These are phyloP conservation scores for Mesorhabditis sp. DNA, from an alignment of 2,888 invertebrate species.

Conservation along the genomic window DNA sequence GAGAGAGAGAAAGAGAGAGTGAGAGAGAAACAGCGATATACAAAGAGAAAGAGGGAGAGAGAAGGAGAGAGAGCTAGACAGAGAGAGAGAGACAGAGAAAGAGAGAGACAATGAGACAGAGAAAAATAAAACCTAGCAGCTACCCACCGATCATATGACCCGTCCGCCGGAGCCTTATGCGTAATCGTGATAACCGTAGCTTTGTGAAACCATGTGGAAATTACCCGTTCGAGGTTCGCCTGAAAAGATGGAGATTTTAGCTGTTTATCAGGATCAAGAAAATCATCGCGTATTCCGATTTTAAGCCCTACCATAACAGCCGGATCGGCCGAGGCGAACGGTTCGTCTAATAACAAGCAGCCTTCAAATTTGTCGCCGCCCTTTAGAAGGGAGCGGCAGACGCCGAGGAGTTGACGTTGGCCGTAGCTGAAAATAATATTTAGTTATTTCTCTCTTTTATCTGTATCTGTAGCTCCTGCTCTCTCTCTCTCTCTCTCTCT, in stretches of 20 bases:
- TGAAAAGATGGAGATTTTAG: neutral
- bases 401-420: neutral
- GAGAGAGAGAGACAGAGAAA: no score
- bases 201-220: neutral
- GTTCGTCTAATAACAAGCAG: neutral
- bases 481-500: neutral
- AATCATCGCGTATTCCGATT: no score
- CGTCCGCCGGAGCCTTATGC: neutral
- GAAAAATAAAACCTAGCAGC: no score
- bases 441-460: no score
- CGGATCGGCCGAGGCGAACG: slow-evolving; percentile 5
- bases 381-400: neutral
- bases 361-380: neutral
- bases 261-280: no score
- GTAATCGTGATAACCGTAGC: slow-evolving; percentile 1
- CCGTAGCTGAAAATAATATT: neutral
- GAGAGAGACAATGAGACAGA: no score
- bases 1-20: no score
- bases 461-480: no score
- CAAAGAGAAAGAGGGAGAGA: no score
- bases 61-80: no score
- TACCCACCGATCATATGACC: neutral
- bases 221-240: slow-evolving; percentile 6
- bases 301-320: neutral
- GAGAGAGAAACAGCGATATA: no score